Evolutionary conservation across 2,797 vertebrate species (phyloP).

Genomic region (Melanotaenia nigrans): DNA sequence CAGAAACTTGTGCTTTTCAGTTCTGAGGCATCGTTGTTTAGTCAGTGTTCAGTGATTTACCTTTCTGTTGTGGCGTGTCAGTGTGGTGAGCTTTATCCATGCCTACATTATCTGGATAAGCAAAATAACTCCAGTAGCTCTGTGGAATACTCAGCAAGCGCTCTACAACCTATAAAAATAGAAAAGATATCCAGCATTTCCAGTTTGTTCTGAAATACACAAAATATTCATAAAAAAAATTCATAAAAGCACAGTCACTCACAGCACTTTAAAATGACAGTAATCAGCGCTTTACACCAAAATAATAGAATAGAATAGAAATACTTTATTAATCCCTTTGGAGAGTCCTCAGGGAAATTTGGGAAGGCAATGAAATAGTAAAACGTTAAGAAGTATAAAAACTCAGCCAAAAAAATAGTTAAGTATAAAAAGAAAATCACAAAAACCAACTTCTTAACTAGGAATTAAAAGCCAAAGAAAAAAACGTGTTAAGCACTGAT

Average conservation of each 20-base stretch:
- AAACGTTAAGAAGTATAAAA: no score
- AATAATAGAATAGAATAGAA: no score
- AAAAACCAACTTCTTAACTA: no score
- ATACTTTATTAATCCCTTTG: no score
- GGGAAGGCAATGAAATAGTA: no score
- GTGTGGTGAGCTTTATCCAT: constrained; percentile 79
- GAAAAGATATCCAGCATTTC: neutral
- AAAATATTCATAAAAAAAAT: neutral
- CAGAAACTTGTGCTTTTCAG: neutral
- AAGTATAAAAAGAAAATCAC: no score
- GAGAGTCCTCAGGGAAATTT: no score
- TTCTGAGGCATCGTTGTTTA: neutral
- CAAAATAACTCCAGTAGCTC: constrained; percentile 90
- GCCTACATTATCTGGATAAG: constrained; percentile 77
- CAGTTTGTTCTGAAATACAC: neutral
- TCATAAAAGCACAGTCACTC: neutral
- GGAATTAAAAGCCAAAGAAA: no score
- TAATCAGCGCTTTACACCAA: no score
- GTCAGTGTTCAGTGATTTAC: constrained; percentile 67
- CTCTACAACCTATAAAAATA: constrained; percentile 85
- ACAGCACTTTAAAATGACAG: no score
- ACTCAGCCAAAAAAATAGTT: no score
- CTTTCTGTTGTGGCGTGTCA: constrained; percentile 85
- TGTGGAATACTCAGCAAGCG: constrained; percentile 86
- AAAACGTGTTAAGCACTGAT: no score